Base-by-base conservation (phyloP, 2,888 invertebrate species). In the Noctuana brunneofusca region DNA sequence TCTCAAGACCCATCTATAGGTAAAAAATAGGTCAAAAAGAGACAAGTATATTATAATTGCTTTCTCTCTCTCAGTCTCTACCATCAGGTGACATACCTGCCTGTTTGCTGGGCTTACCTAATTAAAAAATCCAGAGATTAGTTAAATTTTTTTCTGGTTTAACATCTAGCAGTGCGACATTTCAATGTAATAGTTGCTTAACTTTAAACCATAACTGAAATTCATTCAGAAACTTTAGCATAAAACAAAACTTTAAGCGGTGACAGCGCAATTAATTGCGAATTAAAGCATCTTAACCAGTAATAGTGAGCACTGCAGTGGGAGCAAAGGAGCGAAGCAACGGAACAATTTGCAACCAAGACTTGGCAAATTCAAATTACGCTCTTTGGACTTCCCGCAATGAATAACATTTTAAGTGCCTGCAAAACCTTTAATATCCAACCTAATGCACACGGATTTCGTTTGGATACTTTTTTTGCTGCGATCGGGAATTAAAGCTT, bases 311-410 rank as follows among this genome's bases (percentile, higher is more conserved):
- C 16, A n/a, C n/a, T 14, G 41, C 8, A 41, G 41, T 16, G n/a
- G n/a, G n/a, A n/a, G 16, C 16, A 16, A 41, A 41, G 9, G 9
- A 41, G 41, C 41, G 41, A 8, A 41, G 16, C 41, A 18, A 18
- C 41, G 9, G 41, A 41, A 41, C 41, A 18, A 14, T 41, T 14
- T 18, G 41, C 9, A 41, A 41, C 41, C 41, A 41, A 18, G 18
- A 41, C 41, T 41, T 41, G 41, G 41, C 41, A 41, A 8, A 18
- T 41, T 41, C 41, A 41, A 41, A 41, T 35, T 38, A 18, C 41
- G 16, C 16, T 41, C 16, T 16, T 16, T 41, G 41, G 41, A 6
- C 9, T 41, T 41, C 16, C 41, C 38, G 14, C 38, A 38, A 38
- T 38, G 38, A 38, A 38, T 38, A 38, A 18, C 38, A 38, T 5